Evolutionary conservation across 2,888 invertebrate genomes (phyloP).

Genomic region (Macropis europaea): DNA sequence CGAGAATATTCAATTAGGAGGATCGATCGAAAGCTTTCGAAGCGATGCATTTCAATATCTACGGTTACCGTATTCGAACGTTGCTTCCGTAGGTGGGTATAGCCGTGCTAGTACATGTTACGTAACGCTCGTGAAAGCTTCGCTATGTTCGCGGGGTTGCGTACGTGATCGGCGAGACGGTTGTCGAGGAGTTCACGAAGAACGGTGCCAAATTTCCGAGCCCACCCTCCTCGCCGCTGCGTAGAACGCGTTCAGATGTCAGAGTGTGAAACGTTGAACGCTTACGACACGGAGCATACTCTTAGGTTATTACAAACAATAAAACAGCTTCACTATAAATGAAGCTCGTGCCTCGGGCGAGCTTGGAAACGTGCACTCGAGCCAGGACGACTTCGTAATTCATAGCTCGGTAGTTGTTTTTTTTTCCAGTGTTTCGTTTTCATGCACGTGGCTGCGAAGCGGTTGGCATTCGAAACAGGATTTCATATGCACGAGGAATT

Average conservation of each 20-base stretch:
- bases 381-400: no score
- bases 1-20: constrained; percentile 4
- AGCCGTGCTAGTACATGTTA: constrained; percentile 22
- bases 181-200: constrained; percentile 26
- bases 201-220: constrained; percentile 38
- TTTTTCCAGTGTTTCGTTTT: constrained; percentile 5
- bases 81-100: neutral
- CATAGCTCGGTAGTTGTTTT: no score
- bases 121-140: constrained; percentile 22
- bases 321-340: neutral
- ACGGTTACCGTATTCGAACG: neutral
- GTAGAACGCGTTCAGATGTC: constrained; percentile 7
- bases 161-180: constrained; percentile 5
- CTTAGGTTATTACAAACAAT: neutral
- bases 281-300: neutral
- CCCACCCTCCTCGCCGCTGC: constrained; percentile 8
- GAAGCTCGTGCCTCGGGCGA: no score
- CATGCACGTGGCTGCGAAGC: constrained; percentile 13
- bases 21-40: constrained; percentile 3
- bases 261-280: neutral
- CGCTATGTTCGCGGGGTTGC: constrained; percentile 14
- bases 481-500: constrained; percentile 41
- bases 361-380: neutral
- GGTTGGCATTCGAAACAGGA: constrained; percentile 24
- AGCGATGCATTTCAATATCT: constrained; percentile 31